Conservation (phyloP, 1,140 invertebrate species). For the Heliothis virescens region DNA sequence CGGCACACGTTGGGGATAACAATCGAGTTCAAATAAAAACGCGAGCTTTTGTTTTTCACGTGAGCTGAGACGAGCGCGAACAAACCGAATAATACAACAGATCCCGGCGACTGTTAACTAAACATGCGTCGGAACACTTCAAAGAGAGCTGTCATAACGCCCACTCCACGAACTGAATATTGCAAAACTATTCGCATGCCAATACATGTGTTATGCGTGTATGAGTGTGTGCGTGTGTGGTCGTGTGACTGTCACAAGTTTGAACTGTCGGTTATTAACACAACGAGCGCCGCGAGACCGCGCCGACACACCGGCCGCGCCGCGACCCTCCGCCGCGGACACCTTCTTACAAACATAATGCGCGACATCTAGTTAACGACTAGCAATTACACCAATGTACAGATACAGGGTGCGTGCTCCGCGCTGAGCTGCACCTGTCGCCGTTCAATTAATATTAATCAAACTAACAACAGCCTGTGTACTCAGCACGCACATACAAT, state of each 20-base stretch:
- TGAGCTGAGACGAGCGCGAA: background rate
- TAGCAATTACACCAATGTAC: background rate
- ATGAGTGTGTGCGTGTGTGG: background rate
- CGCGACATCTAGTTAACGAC: background rate
- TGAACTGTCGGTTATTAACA: background rate
- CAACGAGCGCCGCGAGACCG: background rate
- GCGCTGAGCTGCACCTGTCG: background rate
- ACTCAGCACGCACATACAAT: background rate
- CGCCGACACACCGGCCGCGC: background rate
- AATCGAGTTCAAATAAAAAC: conserved; percentile 53
- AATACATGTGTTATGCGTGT: background rate
- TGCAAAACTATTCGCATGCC: too few species aligned
- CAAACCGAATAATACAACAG: conserved; percentile 17
- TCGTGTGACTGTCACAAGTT: background rate
- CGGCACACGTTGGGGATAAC: conserved; percentile 42
- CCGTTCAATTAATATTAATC: conserved; percentile 12
- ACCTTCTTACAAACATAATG: too few species aligned
- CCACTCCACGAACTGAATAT: background rate
- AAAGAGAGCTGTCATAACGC: background rate
- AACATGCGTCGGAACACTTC: background rate
- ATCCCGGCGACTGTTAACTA: background rate
- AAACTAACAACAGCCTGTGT: conserved; percentile 9
- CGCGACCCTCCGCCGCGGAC: background rate
- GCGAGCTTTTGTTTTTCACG: conserved; percentile 42
- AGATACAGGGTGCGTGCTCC: background rate